Evolutionary conservation across 35 echinoderm and acorn worm genomes (phyloP).

Genomic region (Antedon bifida): DNA sequence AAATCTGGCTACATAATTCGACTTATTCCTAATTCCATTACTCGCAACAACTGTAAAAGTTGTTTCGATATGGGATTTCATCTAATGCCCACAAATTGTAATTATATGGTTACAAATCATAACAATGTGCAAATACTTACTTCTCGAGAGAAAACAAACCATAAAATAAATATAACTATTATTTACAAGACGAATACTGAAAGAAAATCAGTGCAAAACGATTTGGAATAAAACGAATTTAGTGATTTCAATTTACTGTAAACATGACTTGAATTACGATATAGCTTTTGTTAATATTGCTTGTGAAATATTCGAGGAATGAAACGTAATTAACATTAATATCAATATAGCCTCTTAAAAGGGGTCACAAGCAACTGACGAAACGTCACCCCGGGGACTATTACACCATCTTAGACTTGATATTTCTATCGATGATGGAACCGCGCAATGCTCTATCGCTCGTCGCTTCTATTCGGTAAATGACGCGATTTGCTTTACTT

Average conservation of each 20-base stretch:
- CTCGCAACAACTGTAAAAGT: no score
- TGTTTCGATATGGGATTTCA: no score
- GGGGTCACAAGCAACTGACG: not conserved
- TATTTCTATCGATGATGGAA: not conserved
- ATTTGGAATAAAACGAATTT: not conserved
- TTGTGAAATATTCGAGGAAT: not conserved
- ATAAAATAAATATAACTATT: not conserved
- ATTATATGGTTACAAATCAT: no score
- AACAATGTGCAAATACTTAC: no score
- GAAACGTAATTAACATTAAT: constrained; percentile 2
- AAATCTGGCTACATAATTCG: no score
- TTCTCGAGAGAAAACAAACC: not conserved
- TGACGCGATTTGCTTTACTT: not conserved
- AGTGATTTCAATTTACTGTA: not conserved
- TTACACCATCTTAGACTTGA: not conserved
- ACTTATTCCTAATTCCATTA: no score
- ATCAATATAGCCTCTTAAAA: not conserved
- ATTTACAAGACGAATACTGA: not conserved
- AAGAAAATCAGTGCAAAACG: not conserved
- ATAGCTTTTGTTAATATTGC: not conserved
- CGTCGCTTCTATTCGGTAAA: not conserved
- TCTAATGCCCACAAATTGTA: no score
- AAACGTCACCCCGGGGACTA: not conserved
- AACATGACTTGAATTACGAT: not conserved
- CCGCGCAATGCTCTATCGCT: not conserved